A percentile compares a stretch with the other conserved stretches of the same genome.
phyloP scores from a whole-genome alignment of 2,888 invertebrate species.

The Melanophora roralis region DNA sequence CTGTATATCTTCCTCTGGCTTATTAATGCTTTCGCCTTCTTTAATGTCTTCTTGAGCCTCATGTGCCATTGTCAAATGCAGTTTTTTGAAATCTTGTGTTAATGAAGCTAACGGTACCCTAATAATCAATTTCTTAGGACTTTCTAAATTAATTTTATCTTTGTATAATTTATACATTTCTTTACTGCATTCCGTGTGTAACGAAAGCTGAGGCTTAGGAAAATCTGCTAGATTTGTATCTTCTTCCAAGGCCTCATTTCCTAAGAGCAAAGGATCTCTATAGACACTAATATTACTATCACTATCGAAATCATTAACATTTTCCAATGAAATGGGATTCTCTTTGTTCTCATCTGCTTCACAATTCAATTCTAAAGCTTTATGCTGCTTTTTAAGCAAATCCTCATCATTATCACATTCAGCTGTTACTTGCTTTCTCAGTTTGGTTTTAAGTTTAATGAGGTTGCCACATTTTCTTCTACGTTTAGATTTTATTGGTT shows the following conservation, averaged over 20 bases:
- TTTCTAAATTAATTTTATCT: constrained; percentile 36
- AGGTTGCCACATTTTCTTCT: constrained; percentile 11
- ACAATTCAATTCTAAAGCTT: background rate
- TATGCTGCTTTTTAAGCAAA: background rate
- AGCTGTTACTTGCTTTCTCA: too few relatives aligned
- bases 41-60: background rate
- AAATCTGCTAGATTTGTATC: constrained; percentile 30
- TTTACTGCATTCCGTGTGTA: constrained; percentile 37
- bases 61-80: constrained; percentile 54
- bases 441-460: too few relatives aligned
- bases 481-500: constrained; percentile 15
- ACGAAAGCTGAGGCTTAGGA: constrained; percentile 9
- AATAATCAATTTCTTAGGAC: constrained; percentile 50
- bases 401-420: too few relatives aligned
- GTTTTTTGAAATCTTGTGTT: constrained; percentile 56
- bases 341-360: constrained; percentile 43
- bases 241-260: constrained; percentile 32
- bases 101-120: constrained; percentile 58
- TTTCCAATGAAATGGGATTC: constrained; percentile 19
- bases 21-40: background rate
- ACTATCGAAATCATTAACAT: constrained; percentile 17
- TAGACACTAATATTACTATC: constrained; percentile 42
- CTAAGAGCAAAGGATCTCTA: constrained; percentile 29
- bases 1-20: background rate
- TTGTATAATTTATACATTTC: constrained; percentile 44